Evolutionary conservation across 2,797 vertebrate genomes (phyloP), one percentile per base, ranked within the genome.

Genomic region (Crossoptilon crossoptilon): DNA sequence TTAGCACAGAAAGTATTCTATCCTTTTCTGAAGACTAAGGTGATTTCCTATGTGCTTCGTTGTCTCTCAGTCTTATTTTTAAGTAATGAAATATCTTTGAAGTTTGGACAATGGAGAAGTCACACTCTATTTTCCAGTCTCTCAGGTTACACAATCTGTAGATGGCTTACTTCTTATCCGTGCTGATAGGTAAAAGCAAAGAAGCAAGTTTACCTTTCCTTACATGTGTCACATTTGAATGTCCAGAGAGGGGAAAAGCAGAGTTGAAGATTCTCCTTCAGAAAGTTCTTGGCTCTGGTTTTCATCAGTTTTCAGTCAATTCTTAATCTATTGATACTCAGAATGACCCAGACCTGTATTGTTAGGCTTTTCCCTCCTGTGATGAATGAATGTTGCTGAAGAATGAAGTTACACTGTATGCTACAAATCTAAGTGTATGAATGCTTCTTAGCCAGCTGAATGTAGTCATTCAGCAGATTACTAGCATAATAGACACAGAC

Each of bases 401-500:
- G 80, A 41, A 53, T 66, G 35, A 82, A 87, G 72, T 68, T 71
- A 91, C 80, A 60, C 41, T 8, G 6, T 35, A 63, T 51, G 16
- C 33, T 74, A 24, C 62, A 94, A 94, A 85, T 81, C 69, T 84
- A n/a, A 88, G 84, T 19, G 35, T 31, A 43, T 59, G n/a, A 73
- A 74, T 71, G 21, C 63, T 94, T 92, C 77, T 78, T 66, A 95
- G 60, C 26, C 64, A 59, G 58, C 70, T 31, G 39, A 90, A 91
- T 91, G 72, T 49, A 84, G 41, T 56, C 21, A 49, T 92, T 89
- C 31, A 85, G 66, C 21, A 43, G 59, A 85, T 10, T 79, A 68
- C 33, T 41, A 69, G 27, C 55, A 73, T 55, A 89, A 89, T 73
- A 51, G 24, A 29, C 31, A 89, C 85, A 33, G 10, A 79, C 27